Evolutionary conservation across 1,140 invertebrate genomes (phyloP).

Genomic region (Steinernema feltiae): DNA sequence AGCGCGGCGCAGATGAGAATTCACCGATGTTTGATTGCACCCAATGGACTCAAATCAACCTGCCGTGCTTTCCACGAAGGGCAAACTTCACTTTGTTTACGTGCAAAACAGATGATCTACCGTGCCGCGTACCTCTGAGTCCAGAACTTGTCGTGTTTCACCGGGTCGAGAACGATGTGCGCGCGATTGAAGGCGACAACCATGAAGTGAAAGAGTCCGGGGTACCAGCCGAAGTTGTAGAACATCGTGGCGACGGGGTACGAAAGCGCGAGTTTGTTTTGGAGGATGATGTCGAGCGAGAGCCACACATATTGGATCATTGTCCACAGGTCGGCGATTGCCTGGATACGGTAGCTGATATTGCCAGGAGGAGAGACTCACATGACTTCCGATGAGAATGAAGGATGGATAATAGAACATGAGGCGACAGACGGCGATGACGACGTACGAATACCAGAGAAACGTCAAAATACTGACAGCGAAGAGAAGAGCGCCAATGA

Average conservation of each 20-base stretch:
- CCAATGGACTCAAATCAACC: neutral
- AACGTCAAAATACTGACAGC: neutral
- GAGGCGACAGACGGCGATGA: neutral
- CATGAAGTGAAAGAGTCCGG: neutral
- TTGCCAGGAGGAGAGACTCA: neutral
- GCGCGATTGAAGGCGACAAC: neutral
- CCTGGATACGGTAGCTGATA: neutral
- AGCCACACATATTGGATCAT: slow-evolving; percentile 8
- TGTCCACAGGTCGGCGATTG: neutral
- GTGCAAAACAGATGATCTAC: neutral
- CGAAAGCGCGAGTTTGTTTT: neutral
- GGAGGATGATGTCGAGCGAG: neutral
- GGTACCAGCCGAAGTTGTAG: slow-evolving; percentile 5
- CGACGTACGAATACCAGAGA: neutral
- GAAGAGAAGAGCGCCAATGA: neutral
- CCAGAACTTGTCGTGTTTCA: neutral
- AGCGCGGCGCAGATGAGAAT: neutral
- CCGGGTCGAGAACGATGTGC: neutral
- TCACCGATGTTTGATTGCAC: neutral
- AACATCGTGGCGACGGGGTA: neutral
- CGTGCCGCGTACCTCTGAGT: neutral
- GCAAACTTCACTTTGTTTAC: neutral
- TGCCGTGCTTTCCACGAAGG: neutral
- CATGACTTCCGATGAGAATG: neutral
- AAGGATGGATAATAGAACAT: neutral